Percentiles rank a stretch among this genome's conserved stretches.
Conservation (phyloP, 1,140 invertebrate species). For the Anastatus disparis region DNA sequence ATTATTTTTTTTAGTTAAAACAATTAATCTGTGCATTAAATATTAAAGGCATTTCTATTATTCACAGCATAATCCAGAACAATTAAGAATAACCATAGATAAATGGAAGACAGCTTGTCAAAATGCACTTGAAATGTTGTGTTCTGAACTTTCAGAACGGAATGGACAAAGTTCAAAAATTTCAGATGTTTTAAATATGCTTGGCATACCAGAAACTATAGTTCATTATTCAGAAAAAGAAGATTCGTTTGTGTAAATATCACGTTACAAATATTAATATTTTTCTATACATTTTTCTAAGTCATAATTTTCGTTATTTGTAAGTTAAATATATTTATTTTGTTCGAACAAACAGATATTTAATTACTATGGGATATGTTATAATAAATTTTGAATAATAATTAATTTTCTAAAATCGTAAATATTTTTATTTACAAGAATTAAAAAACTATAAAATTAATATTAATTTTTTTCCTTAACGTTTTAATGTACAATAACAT, state of each 20-base stretch:
- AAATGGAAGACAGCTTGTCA: slow-evolving; percentile 34
- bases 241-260: slow-evolving; percentile 28
- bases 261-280: background rate
- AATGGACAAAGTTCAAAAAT: slow-evolving; percentile 30
- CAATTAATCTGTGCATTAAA: too few relatives aligned
- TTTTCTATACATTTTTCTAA: background rate
- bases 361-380: slow-evolving; percentile 1
- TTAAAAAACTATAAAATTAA: slow-evolving; percentile 26
- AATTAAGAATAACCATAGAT: slow-evolving; percentile 27
- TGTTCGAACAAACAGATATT: background rate
- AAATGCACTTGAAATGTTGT: slow-evolving; percentile 25
- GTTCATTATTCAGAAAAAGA: slow-evolving; percentile 38
- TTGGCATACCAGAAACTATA: slow-evolving; percentile 30
- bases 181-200: slow-evolving; percentile 23
- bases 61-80: slow-evolving; percentile 28
- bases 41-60: slow-evolving; percentile 7
- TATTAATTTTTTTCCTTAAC: background rate
- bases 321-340: background rate
- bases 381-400: background rate
- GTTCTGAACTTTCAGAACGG: slow-evolving; percentile 22
- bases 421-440: slow-evolving; percentile 39
- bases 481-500: slow-evolving; percentile 20
- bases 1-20: background rate
- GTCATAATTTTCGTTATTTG: background rate
- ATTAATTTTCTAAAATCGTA: slow-evolving; percentile 13